Evolutionary conservation across 2,797 vertebrate genomes (phyloP), one percentile per base, ranked within the genome.

Genomic region (Orestias chungarensis): DNA sequence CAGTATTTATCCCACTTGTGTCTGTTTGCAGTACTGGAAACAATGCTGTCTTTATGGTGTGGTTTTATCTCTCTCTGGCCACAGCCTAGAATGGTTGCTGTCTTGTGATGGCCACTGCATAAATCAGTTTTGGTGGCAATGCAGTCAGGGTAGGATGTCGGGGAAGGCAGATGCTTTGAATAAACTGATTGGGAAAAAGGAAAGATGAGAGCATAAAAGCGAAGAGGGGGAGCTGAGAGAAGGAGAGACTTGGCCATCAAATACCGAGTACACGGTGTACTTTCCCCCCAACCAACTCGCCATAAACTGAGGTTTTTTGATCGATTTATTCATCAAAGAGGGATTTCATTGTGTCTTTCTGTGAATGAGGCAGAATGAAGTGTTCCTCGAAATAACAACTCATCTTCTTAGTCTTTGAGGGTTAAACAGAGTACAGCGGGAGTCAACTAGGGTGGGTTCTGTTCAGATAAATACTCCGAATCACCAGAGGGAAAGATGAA

Each of bases 281-380:
- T 92, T 86, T 85, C 81, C 87, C 74, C 77, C 75, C 79, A 73
- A 73, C 83, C 69, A 70, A 90, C 89, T 92, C 88, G 90, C 90
- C 86, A 87, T 92, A 92, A 93, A 92, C 87, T 93, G 83, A 86
- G 89, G 82, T 86, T 86, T 55, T 90, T 65, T 91, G 89, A 93
- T 92, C 68, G 74, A 90, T 86, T 88, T 83, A 87, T 80, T 89
- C 86, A 88, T 91, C 83, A 88, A 80, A 87, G 80, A 73, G 78
- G 80, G 78, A 82, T 78, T 84, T 91, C 78, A 88, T 90, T 91
- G 46, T 70, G 64, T 52, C 61, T 57, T 38, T 25, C 71, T 76
- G 73, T 89, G 78, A 88, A 88, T 83, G 79, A 89, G 85, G 76
- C 69, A 73, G 85, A 90, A 91, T 89, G 77, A 91, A 90, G 88